Evolutionary conservation across 2,888 invertebrate species (phyloP).

Genomic region (Aleiodes testaceus): DNA sequence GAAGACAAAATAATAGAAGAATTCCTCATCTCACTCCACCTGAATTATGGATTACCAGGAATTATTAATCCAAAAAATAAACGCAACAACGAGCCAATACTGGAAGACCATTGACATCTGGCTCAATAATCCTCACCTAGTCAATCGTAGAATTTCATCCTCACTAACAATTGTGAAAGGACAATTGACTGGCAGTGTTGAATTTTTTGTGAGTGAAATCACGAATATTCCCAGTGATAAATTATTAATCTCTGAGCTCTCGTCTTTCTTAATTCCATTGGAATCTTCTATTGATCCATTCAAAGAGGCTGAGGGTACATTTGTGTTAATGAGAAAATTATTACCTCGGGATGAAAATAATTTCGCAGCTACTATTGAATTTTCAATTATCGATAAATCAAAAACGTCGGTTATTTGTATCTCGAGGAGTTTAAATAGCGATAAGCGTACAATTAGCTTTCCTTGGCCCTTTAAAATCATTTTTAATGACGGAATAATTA

Average conservation of each 20-base stretch:
- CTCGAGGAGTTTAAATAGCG: constrained; percentile 71
- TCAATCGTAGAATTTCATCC: constrained; percentile 83
- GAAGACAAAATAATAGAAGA: constrained; percentile 39
- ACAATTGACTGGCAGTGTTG: constrained; percentile 49
- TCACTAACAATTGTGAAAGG: constrained; percentile 55
- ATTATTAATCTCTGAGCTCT: constrained; percentile 45
- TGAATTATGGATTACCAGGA: constrained; percentile 56
- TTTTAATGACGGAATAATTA: constrained; percentile 50
- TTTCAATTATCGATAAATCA: constrained; percentile 69
- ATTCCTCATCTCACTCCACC: neutral
- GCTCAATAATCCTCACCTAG: constrained; percentile 80
- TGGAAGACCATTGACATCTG: constrained; percentile 80
- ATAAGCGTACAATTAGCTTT: constrained; percentile 73
- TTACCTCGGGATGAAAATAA: constrained; percentile 68
- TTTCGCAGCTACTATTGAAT: constrained; percentile 72
- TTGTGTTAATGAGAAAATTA: constrained; percentile 71
- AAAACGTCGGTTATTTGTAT: constrained; percentile 72
- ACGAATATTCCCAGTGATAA: neutral
- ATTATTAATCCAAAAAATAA: constrained; percentile 55
- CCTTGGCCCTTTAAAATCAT: constrained; percentile 58
- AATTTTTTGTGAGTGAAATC: constrained; percentile 51
- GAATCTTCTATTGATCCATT: constrained; percentile 53
- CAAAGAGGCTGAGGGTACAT: constrained; percentile 61
- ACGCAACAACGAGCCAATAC: constrained; percentile 73
- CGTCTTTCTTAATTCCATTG: constrained; percentile 60